Percentiles rank a stretch among this genome's conserved stretches.
These are phyloP conservation scores for Acipenser ruthenus DNA, from an alignment of 2,797 vertebrate genomes.

Conservation along the genomic window DNA sequence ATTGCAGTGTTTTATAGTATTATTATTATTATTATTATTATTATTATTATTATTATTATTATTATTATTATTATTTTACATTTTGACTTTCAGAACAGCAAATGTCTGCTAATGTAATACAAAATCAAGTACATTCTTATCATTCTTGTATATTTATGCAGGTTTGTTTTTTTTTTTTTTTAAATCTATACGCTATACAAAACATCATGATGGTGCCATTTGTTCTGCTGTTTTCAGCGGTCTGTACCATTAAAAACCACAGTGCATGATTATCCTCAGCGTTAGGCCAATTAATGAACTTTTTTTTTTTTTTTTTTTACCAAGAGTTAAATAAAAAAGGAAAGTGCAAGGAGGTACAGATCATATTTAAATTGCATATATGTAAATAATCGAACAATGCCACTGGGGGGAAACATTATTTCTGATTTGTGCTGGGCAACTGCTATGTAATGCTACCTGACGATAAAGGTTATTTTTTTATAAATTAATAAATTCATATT, in stretches of 20 bases:
- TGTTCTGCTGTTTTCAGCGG: slow-evolving; percentile 29
- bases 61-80: too few species aligned
- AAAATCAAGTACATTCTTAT: neutral
- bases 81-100: too few species aligned
- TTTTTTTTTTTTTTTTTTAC: slow-evolving; percentile 32
- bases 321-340: slow-evolving; percentile 29
- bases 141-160: neutral
- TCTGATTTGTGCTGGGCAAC: too few species aligned
- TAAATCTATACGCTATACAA: slow-evolving; percentile 17
- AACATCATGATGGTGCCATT: slow-evolving; percentile 12
- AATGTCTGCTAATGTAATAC: too few species aligned
- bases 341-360: slow-evolving; percentile 14
- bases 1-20: too few species aligned
- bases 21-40: too few species aligned
- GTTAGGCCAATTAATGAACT: slow-evolving; percentile 51
- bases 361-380: neutral
- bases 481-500: too few species aligned
- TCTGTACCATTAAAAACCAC: slow-evolving; percentile 29
- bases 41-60: too few species aligned
- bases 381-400: neutral
- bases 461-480: too few species aligned
- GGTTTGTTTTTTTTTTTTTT: slow-evolving; percentile 3
- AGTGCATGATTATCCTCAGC: slow-evolving; percentile 18
- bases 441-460: too few species aligned
- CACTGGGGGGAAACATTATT: too few species aligned